Conservation (phyloP, 23 tunicate genomes). For the Halocynthia roretzi region DNA sequence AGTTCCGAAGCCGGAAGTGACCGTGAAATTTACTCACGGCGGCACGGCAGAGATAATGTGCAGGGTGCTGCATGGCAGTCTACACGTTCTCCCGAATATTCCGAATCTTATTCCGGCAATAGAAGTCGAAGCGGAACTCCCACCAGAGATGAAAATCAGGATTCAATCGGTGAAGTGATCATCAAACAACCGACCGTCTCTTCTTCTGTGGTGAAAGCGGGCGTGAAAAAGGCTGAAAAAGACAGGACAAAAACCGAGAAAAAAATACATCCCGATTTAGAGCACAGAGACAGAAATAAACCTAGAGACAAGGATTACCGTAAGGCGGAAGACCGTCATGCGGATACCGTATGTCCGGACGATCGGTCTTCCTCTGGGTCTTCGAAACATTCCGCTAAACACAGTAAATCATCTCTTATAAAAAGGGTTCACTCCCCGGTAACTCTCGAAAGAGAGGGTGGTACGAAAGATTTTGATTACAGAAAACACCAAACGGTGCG, state of each 20-base stretch:
- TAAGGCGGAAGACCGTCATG: not conserved
- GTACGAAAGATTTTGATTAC: slow-evolving; percentile 23
- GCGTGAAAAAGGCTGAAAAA: not conserved
- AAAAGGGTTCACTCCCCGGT: slow-evolving; percentile 20
- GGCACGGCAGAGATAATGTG: not conserved
- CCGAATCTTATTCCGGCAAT: slow-evolving; percentile 16
- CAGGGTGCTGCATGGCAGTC: not conserved
- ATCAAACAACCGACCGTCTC: slow-evolving; percentile 64
- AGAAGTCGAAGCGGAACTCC: slow-evolving; percentile 86
- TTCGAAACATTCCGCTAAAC: not conserved
- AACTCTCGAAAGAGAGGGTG: not conserved
- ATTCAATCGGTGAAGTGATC: slow-evolving; percentile 73
- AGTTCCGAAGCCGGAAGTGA: not conserved
- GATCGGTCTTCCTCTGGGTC: not conserved
- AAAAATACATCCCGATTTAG: not conserved
- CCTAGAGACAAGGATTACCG: slow-evolving; percentile 22
- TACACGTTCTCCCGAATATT: not conserved
- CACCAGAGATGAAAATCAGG: slow-evolving; percentile 81
- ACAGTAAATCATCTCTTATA: slow-evolving; percentile 2
- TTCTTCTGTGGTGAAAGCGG: not conserved
- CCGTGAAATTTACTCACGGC: not conserved
- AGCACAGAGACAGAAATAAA: not conserved
- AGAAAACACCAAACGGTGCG: slow-evolving; percentile 7
- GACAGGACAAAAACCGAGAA: not conserved
- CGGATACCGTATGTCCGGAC: not conserved